These are phyloP conservation scores for Tokudaia tokunoshimensis DNA, from an alignment of 2,797 vertebrate species.

Conservation along the genomic window DNA sequence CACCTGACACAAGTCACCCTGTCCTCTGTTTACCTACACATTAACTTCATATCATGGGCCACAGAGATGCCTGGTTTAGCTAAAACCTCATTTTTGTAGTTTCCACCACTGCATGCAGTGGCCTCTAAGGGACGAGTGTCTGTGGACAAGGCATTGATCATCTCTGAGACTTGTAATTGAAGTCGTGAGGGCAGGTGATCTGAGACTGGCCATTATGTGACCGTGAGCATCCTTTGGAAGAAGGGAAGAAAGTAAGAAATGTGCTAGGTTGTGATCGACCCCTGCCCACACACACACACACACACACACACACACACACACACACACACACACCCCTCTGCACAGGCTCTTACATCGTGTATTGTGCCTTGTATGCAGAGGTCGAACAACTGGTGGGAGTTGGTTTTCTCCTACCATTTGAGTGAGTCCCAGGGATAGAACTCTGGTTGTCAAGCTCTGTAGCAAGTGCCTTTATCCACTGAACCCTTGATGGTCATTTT, in stretches of 20 bases:
- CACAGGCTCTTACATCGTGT: too few relatives aligned
- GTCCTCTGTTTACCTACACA: neutral
- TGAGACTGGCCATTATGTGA: accelerated
- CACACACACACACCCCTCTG: too few relatives aligned
- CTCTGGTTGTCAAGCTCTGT: neutral
- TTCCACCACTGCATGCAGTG: neutral
- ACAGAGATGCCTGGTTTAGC: neutral
- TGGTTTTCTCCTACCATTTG: neutral
- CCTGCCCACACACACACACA: too few relatives aligned
- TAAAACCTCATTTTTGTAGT: conserved; percentile 5
- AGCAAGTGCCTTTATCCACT: neutral
- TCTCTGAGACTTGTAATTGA: neutral
- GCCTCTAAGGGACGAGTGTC: neutral
- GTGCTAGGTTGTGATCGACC: neutral
- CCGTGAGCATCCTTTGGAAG: neutral
- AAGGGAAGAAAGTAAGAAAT: neutral
- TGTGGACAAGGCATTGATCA: neutral
- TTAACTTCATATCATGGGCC: neutral
- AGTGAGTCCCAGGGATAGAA: neutral
- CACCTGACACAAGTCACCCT: neutral
- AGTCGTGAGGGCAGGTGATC: neutral
- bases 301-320: too few relatives aligned
- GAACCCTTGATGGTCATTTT: neutral
- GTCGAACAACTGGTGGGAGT: neutral
- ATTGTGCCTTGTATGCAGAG: neutral